Evolutionary conservation across 2,888 invertebrate species (phyloP).

Genomic region (Lacanobia oleracea): DNA sequence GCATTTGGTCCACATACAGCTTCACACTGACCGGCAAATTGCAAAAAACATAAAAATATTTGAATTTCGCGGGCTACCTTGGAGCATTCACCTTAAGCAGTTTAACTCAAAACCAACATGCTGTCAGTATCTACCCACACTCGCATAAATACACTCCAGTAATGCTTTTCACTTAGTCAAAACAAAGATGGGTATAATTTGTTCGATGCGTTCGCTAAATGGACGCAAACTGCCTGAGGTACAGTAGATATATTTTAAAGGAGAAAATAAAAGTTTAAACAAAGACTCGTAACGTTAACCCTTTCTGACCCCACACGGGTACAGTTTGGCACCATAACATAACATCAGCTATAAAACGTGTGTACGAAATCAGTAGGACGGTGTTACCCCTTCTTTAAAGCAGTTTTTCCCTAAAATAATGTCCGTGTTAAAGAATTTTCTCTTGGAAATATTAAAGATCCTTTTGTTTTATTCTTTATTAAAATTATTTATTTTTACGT

Average conservation of each 20-base stretch:
- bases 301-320: constrained; percentile 79
- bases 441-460: constrained; percentile 1
- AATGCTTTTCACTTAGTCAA: constrained; percentile 70
- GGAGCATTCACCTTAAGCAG: too few species aligned
- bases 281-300: constrained; percentile 83
- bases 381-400: constrained; percentile 44
- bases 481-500: too few species aligned
- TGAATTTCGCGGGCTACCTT: too few species aligned
- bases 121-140: constrained; percentile 62
- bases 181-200: constrained; percentile 78
- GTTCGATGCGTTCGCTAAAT: constrained; percentile 72
- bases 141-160: constrained; percentile 53
- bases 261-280: constrained; percentile 84
- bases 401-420: constrained; percentile 14
- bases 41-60: too few species aligned
- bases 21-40: too few species aligned
- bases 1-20: too few species aligned
- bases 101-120: constrained; percentile 56
- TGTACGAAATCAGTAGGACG: constrained; percentile 62
- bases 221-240: constrained; percentile 75
- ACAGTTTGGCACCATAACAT: constrained; percentile 75
- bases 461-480: not conserved
- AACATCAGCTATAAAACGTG: constrained; percentile 71
- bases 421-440: not conserved
- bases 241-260: constrained; percentile 69